Evolutionary conservation across 2,113 vertebrate genomes (phyloP).

Genomic region (Seriola quinqueradiata): DNA sequence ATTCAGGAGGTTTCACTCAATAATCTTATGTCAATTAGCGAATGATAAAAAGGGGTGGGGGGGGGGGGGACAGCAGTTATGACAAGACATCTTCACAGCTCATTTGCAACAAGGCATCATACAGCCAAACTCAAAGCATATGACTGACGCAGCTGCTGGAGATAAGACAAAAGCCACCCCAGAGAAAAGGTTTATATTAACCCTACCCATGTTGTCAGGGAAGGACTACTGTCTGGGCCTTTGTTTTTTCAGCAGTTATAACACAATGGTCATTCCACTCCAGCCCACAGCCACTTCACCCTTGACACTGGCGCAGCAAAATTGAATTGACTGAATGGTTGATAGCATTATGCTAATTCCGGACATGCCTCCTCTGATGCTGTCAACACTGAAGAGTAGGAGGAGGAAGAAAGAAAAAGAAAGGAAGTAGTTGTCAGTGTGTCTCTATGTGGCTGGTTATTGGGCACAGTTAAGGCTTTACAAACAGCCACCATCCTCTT

Average conservation of each 20-base stretch:
- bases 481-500: slow-evolving; percentile 67
- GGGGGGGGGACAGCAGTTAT: slow-evolving; percentile 46
- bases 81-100: slow-evolving; percentile 65
- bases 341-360: slow-evolving; percentile 39
- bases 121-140: slow-evolving; percentile 56
- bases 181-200: slow-evolving; percentile 55
- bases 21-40: slow-evolving; percentile 73
- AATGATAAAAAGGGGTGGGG: slow-evolving; percentile 38
- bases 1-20: slow-evolving; percentile 49
- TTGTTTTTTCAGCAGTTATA: slow-evolving; percentile 53
- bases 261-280: slow-evolving; percentile 39
- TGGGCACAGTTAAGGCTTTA: slow-evolving; percentile 57
- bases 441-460: slow-evolving; percentile 51
- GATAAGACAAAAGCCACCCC: slow-evolving; percentile 51
- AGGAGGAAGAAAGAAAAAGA: slow-evolving; percentile 30
- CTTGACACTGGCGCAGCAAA: slow-evolving; percentile 31
- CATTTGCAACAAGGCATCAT: slow-evolving; percentile 58
- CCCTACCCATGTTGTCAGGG: slow-evolving; percentile 48
- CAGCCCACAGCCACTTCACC: slow-evolving; percentile 13
- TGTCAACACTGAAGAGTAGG: slow-evolving; percentile 34
- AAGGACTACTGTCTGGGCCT: slow-evolving; percentile 44
- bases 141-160: slow-evolving; percentile 51
- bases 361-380: slow-evolving; percentile 22
- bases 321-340: slow-evolving; percentile 21
- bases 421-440: slow-evolving; percentile 41